phyloP scores from a whole-genome alignment of 2,113 vertebrate genomes.

The Ursus arctos region DNA sequence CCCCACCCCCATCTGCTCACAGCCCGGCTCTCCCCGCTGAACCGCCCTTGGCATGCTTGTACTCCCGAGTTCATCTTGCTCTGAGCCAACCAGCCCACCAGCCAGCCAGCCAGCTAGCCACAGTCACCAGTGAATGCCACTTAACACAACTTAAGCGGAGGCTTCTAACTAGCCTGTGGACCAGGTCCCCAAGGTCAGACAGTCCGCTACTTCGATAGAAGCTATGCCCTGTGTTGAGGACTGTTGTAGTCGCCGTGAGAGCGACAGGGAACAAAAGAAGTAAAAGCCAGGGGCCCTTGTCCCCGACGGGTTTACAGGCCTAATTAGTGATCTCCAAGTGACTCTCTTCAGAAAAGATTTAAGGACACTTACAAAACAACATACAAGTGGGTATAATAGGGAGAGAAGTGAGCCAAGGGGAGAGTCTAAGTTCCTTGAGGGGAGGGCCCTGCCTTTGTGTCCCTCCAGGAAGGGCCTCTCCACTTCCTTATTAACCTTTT shows the following conservation, averaged over 20 bases:
- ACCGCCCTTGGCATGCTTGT: constrained; percentile 50
- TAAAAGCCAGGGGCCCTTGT: constrained; percentile 54
- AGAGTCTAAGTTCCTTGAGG: constrained; percentile 75
- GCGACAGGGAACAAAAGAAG: constrained; percentile 62
- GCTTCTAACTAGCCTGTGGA: constrained; percentile 58
- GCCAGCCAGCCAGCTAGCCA: background rate
- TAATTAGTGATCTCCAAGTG: constrained; percentile 58
- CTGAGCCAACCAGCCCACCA: background rate
- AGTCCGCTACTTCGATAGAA: constrained; percentile 66
- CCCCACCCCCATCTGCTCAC: constrained; percentile 35
- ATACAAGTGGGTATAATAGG: constrained; percentile 44
- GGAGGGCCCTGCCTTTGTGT: constrained; percentile 60
- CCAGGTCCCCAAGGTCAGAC: constrained; percentile 69
- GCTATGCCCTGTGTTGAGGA: background rate
- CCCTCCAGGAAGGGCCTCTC: constrained; percentile 23
- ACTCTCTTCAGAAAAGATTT: constrained; percentile 68
- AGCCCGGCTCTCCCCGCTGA: constrained; percentile 52
- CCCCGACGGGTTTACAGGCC: constrained; percentile 40
- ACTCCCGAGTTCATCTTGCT: background rate
- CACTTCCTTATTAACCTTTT: constrained; percentile 66
- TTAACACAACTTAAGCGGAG: constrained; percentile 45
- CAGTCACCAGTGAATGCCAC: constrained; percentile 34
- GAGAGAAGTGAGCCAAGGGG: background rate
- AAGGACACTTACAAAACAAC: constrained; percentile 62
- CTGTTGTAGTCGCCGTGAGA: background rate